Conservation (phyloP, 2,113 vertebrate genomes). For the Tragelaphus buxtoni region DNA sequence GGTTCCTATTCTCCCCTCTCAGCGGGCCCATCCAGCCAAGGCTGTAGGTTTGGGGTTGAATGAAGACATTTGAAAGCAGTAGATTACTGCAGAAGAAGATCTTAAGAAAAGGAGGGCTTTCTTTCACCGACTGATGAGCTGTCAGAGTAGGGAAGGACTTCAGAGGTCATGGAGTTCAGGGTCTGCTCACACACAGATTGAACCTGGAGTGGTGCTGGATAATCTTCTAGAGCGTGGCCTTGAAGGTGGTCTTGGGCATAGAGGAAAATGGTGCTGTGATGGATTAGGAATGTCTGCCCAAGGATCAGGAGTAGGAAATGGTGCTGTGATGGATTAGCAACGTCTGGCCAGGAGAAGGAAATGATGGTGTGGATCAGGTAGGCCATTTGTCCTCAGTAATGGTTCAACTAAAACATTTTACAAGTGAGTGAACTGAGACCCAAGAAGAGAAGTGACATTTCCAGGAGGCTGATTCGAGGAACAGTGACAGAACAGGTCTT, state of each 20-base stretch:
- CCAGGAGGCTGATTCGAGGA: not conserved
- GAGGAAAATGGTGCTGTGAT: not conserved
- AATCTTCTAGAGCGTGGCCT: not conserved
- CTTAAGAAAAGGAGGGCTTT: not conserved
- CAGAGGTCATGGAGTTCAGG: not conserved
- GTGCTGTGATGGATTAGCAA: not conserved
- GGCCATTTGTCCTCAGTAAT: not conserved
- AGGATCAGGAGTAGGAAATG: not conserved
- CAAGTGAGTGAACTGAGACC: not conserved
- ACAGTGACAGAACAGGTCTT: not conserved
- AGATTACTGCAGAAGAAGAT: not conserved
- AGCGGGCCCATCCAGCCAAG: not conserved
- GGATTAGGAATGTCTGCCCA: not conserved
- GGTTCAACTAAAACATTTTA: not conserved
- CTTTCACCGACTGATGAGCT: not conserved
- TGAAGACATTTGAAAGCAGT: not conserved
- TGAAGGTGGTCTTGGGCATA: not conserved
- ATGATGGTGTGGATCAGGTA: too few species aligned
- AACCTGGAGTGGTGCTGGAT: not conserved
- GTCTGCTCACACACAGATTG: not conserved
- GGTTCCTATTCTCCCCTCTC: not conserved
- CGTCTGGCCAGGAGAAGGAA: not conserved
- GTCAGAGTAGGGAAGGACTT: not conserved
- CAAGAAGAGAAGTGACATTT: not conserved
- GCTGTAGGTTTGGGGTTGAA: not conserved